Base-by-base conservation (phyloP, 2,888 invertebrate genomes). In the Uropetala carovei region DNA sequence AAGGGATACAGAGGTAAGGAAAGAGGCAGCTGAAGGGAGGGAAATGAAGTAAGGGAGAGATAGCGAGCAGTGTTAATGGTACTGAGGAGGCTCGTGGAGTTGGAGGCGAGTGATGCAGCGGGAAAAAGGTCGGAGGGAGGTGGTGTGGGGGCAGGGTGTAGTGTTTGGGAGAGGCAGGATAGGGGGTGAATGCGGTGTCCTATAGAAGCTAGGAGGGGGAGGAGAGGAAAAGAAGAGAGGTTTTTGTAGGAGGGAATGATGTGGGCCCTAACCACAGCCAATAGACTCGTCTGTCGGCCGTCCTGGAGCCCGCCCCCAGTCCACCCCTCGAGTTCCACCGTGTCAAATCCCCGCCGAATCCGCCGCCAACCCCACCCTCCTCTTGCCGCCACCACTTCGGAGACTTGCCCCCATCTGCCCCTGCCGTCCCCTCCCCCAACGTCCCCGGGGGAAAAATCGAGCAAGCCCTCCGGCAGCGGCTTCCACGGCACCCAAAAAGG, bases 271-370 rank as follows among this genome's bases (percentile, higher is more conserved):
- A 86, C 59, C 86, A 59, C 59, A 86, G 86, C 86, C 86, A 86
- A 86, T 86, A 86, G 86, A 86, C 86, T 86, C 83, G 83, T 83
- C 83, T 83, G 83, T 83, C 83, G 83, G 83, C 83, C 83, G 56
- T 57, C 56, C 57, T 56, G 83, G 83, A 83, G 10, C 56, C 86
- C 86, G 86, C 86, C 86, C 86, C 86, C 30, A 58, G 59, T n/a
- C 59, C 27, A 60, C 43, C 43, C 43, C 43, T 43, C 43, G 43
- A 43, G 43, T 43, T 5, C 43, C 57, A 18, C 83, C 83, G 83
- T 83, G 83, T 83, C 83, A 83, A 83, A 83, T 56, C 83, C 83
- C 56, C 56, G 83, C 83, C 83, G 83, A 83, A 83, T 83, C 82
- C 82, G 82, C 82, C 82, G 82, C 82, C 82, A 43, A 30, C 83